Percentiles rank a stretch among this genome's conserved stretches.
phyloP scores from a whole-genome alignment of 2,888 invertebrate genomes.

The Rambutsinella grinnellia region DNA sequence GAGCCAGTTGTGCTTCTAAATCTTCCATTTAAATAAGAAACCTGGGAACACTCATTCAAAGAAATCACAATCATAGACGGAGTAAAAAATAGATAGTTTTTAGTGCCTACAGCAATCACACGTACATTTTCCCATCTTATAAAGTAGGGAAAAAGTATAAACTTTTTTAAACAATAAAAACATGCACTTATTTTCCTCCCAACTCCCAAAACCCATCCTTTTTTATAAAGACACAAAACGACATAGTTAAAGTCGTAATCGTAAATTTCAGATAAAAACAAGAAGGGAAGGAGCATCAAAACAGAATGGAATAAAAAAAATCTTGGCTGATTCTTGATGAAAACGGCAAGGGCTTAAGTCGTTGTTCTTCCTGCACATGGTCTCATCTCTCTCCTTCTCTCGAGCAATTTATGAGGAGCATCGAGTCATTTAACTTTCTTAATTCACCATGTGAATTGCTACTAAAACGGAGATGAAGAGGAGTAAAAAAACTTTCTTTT shows the following conservation, averaged over 20 bases:
- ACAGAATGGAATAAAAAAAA: conserved; percentile 11
- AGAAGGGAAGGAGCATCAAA: conserved; percentile 4
- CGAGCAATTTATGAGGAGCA: conserved; percentile 63
- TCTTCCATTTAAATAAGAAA: conserved; percentile 35
- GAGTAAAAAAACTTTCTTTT: conserved; percentile 37
- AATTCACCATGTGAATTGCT: conserved; percentile 48
- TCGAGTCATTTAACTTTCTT: conserved; percentile 58
- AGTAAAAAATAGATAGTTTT: neutral
- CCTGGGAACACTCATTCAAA: conserved; percentile 18
- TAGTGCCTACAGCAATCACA: conserved; percentile 31
- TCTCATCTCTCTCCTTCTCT: conserved; percentile 19
- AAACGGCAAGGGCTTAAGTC: conserved; percentile 26
- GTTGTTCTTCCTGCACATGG: conserved; percentile 37
- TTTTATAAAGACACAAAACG: conserved; percentile 62
- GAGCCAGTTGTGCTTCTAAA: conserved; percentile 50
- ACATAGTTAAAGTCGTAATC: conserved; percentile 64
- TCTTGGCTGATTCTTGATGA: conserved; percentile 47
- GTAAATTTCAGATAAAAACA: conserved; percentile 63
- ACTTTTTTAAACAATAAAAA: conserved; percentile 46
- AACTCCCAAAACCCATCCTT: conserved; percentile 38
- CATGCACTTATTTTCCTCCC: conserved; percentile 41
- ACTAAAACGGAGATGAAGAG: conserved; percentile 24
- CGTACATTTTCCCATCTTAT: neutral
- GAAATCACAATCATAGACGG: neutral
- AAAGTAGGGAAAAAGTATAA: neutral